A percentile compares a stretch with the other conserved stretches of the same genome.
Evolutionary conservation across 2,113 vertebrate species (phyloP).

Genomic region (Hipposideros armiger): DNA sequence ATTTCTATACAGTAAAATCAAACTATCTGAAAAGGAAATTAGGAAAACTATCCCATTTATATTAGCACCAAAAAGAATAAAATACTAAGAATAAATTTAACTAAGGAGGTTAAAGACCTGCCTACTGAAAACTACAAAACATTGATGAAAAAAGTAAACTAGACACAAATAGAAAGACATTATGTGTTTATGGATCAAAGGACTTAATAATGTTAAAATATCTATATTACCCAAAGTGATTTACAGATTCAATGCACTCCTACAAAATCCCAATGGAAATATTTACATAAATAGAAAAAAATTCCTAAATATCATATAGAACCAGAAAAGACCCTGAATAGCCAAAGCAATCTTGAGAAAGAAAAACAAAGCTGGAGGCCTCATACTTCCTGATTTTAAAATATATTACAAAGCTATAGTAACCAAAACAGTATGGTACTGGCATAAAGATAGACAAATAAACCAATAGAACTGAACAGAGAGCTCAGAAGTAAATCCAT

Average conservation of each 20-base stretch:
- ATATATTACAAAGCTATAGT: not conserved
- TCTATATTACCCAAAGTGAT: not conserved
- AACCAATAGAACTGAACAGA: not conserved
- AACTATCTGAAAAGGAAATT: not conserved
- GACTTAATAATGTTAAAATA: conserved; percentile 3
- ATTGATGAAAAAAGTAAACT: not conserved
- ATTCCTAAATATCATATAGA: not conserved
- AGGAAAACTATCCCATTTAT: not conserved
- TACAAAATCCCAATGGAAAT: not conserved
- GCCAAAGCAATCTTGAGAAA: not conserved
- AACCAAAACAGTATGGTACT: not conserved
- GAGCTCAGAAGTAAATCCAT: not conserved
- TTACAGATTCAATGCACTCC: not conserved
- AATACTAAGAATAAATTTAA: not conserved
- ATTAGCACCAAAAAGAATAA: not conserved
- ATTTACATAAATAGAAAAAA: not conserved
- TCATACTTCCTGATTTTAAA: not conserved
- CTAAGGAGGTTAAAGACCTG: not conserved
- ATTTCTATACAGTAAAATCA: not conserved
- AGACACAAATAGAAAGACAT: not conserved
- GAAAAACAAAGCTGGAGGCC: not conserved
- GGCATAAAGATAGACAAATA: not conserved
- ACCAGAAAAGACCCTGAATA: not conserved
- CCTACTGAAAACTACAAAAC: not conserved
- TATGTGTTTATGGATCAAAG: not conserved